Evolutionary conservation across 2,113 vertebrate genomes (phyloP).

Genomic region (Ceyx margarethae): DNA sequence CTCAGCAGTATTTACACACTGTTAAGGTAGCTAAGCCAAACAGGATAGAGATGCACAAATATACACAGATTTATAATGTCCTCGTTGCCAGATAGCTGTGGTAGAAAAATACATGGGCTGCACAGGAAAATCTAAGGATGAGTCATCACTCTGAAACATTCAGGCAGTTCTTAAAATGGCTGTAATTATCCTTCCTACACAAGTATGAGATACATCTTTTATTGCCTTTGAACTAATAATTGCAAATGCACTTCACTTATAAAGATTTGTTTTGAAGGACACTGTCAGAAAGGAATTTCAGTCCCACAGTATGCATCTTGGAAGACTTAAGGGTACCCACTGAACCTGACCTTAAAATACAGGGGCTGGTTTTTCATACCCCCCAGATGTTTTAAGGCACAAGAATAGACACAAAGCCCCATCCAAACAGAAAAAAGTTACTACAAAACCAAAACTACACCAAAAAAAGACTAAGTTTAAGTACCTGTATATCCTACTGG

Average conservation of each 20-base stretch:
- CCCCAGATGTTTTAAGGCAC: neutral
- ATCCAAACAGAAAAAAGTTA: neutral
- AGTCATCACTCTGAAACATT: neutral
- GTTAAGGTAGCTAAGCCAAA: conserved; percentile 28
- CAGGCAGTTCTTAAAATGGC: conserved; percentile 26
- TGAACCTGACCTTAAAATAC: neutral
- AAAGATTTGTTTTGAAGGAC: neutral
- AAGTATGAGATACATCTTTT: neutral
- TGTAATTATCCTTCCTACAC: conserved; percentile 9
- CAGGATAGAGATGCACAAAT: neutral
- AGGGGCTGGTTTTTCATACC: neutral
- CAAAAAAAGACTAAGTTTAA: neutral
- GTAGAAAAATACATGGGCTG: neutral
- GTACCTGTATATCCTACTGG: neutral
- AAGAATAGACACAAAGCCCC: neutral
- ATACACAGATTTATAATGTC: neutral
- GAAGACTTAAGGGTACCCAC: neutral
- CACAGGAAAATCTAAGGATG: neutral
- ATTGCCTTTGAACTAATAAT: neutral
- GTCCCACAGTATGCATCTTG: neutral
- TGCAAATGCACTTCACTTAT: neutral
- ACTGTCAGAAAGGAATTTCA: neutral
- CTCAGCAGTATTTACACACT: conserved; percentile 40
- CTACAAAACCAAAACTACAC: no score
- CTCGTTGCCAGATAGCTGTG: neutral